Percentiles rank a stretch among this genome's conserved stretches.
These are phyloP conservation scores for Urosaurus nigricauda DNA, from an alignment of 2,797 vertebrate species.

Conservation along the genomic window DNA sequence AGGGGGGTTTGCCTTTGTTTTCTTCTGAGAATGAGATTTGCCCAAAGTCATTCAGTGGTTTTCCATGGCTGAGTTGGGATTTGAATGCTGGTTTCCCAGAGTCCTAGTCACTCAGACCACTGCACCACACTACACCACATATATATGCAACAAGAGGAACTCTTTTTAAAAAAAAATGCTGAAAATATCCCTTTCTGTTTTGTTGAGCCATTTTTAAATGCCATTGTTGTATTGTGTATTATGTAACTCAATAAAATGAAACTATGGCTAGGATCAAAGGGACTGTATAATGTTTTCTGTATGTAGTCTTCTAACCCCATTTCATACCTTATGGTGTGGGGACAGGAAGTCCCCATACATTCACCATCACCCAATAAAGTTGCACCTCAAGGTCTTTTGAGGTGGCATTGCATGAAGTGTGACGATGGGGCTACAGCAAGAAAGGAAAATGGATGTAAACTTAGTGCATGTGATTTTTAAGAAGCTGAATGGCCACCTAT, in stretches of 20 bases:
- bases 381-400: neutral
- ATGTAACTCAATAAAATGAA: slow-evolving; percentile 57
- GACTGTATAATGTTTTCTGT: neutral
- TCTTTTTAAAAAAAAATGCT: slow-evolving; percentile 59
- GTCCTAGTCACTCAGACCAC: no score
- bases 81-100: no score
- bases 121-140: no score
- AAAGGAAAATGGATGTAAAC: neutral
- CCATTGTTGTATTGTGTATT: slow-evolving; percentile 58
- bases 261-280: neutral
- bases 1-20: no score
- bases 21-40: no score
- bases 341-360: neutral
- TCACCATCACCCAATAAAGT: neutral
- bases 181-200: slow-evolving; percentile 67
- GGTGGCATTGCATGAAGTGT: neutral
- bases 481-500: neutral
- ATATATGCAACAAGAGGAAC: slow-evolving; percentile 49
- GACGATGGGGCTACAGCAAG: neutral
- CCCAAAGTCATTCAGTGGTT: no score
- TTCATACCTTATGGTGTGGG: neutral
- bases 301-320: neutral
- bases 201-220: slow-evolving; percentile 73
- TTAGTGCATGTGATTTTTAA: neutral
- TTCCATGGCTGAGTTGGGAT: no score